Evolutionary conservation across 2,113 vertebrate species (phyloP).

Genomic region (Empidonax traillii): DNA sequence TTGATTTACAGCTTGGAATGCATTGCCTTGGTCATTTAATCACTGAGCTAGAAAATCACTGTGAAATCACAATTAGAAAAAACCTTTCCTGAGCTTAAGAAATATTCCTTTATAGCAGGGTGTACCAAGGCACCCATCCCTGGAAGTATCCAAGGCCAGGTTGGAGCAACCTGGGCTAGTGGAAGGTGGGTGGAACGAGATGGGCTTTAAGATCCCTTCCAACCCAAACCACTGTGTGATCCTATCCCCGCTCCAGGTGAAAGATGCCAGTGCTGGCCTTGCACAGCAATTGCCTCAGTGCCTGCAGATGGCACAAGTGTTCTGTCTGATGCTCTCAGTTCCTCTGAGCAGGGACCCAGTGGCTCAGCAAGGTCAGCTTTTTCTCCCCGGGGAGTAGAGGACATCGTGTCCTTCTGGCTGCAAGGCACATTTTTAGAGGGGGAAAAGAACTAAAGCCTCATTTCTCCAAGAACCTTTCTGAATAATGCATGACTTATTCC

Average conservation of each 20-base stretch:
- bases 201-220: background rate
- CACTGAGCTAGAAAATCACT: background rate
- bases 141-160: background rate
- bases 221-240: background rate
- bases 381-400: background rate
- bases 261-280: background rate
- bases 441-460: background rate
- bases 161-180: background rate
- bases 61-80: background rate
- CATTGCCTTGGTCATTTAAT: background rate
- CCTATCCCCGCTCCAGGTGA: background rate
- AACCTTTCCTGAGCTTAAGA: background rate
- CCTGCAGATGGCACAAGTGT: conserved; percentile 43
- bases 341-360: background rate
- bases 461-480: background rate
- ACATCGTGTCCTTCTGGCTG: conserved; percentile 14
- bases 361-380: background rate
- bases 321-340: background rate
- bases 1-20: background rate
- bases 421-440: background rate
- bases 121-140: background rate
- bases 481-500: background rate
- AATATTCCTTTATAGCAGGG: background rate
- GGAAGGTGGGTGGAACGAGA: background rate
- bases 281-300: background rate